A percentile compares a stretch with the other conserved stretches of the same genome.
phyloP scores from a whole-genome alignment of 2,113 vertebrate genomes.

The Campylorhamphus procurvoides region DNA sequence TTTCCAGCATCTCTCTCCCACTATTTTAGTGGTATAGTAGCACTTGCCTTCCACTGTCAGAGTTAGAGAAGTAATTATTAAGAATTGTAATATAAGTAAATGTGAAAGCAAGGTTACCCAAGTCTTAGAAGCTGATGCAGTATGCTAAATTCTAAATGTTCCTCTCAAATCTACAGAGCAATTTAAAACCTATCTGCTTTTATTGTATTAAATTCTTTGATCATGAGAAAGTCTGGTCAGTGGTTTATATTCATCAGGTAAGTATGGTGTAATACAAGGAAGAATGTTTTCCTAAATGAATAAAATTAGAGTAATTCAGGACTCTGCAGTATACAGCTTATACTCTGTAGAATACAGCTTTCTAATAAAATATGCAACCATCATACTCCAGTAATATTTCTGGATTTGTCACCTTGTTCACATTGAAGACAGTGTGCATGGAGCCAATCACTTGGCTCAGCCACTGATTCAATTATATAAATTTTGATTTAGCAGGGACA shows the following conservation, averaged over 20 bases:
- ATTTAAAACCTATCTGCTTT: neutral
- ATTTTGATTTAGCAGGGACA: neutral
- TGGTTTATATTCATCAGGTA: neutral
- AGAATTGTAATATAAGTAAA: neutral
- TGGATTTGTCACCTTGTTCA: neutral
- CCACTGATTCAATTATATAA: neutral
- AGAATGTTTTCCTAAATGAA: neutral
- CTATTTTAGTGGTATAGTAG: neutral
- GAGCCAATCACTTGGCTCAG: neutral
- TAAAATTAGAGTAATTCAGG: neutral
- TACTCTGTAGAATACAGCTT: neutral
- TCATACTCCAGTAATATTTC: neutral
- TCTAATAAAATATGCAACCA: neutral
- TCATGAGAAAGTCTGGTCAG: neutral
- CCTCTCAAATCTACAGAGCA: neutral
- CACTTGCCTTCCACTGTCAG: neutral
- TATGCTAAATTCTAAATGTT: neutral
- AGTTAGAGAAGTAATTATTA: neutral
- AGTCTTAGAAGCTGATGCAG: neutral
- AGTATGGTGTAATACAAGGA: neutral
- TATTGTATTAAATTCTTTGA: neutral
- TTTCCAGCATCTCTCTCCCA: neutral
- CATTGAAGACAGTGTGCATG: neutral
- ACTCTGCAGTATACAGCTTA: neutral
- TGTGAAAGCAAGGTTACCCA: neutral